These are phyloP conservation scores for Megatriorchis doriae DNA, from an alignment of 2,113 vertebrate genomes.

Conservation along the genomic window DNA sequence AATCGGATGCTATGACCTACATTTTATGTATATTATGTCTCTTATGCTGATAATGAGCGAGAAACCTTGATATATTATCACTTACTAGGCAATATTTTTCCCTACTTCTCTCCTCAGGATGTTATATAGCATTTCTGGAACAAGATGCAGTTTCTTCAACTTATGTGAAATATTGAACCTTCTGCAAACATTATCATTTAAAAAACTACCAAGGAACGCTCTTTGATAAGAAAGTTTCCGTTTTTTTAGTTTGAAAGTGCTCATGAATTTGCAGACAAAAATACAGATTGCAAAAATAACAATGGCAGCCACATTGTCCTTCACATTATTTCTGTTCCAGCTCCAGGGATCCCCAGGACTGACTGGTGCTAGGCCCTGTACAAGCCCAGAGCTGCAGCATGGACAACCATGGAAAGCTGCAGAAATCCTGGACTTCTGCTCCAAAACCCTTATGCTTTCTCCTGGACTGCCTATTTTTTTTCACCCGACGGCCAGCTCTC, in stretches of 20 bases:
- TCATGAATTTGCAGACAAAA: neutral
- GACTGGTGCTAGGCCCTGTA: fast-evolving
- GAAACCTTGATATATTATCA: constrained; percentile 16
- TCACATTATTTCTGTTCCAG: neutral
- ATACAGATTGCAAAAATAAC: neutral
- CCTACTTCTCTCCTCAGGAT: neutral
- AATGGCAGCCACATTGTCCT: neutral
- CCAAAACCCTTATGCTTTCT: neutral
- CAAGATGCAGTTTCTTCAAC: constrained; percentile 3
- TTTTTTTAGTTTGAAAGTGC: neutral
- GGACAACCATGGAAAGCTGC: neutral
- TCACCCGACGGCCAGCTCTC: fast-evolving
- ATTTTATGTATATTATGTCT: constrained; percentile 68
- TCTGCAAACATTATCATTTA: neutral
- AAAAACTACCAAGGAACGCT: neutral
- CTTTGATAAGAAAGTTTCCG: neutral
- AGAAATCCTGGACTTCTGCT: neutral
- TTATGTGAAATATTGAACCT: neutral
- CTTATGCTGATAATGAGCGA: constrained; percentile 38
- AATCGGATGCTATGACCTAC: constrained; percentile 65
- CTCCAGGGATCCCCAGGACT: neutral
- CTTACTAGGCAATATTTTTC: neutral
- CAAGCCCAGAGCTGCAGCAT: neutral
- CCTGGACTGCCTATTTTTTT: neutral
- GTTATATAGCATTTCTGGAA: neutral